Conservation (phyloP, 2,797 vertebrate species). For the Momotus momota region DNA sequence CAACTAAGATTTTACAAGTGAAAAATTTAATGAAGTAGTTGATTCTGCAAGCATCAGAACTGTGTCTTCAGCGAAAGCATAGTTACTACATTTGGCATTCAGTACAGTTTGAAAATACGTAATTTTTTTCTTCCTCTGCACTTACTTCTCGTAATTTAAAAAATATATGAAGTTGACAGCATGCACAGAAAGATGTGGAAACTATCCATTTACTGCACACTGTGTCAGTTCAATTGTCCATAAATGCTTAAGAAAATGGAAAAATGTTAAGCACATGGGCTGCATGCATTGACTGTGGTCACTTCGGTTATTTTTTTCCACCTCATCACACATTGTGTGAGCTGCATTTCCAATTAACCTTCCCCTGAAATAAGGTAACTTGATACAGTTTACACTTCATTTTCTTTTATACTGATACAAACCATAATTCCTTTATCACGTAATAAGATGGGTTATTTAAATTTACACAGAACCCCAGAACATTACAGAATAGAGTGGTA, state of each 20-base stretch:
- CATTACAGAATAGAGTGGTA: neutral
- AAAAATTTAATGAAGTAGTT: neutral
- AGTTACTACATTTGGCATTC: neutral
- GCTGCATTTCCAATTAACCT: slow-evolving; percentile 16
- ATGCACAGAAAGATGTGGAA: neutral
- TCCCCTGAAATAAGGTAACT: neutral
- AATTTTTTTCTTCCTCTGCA: neutral
- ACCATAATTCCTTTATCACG: neutral
- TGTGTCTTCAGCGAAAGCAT: neutral
- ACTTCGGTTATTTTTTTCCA: slow-evolving; percentile 23
- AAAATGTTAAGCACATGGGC: neutral
- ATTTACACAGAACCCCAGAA: neutral
- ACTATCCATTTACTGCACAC: neutral
- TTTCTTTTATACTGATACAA: neutral
- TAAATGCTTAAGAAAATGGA: slow-evolving; percentile 35
- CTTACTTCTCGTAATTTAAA: neutral
- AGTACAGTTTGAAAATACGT: neutral
- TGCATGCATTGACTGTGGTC: neutral
- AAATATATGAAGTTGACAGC: neutral
- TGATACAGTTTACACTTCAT: neutral
- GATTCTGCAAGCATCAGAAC: neutral
- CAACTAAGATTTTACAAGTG: neutral
- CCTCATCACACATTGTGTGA: slow-evolving; percentile 10
- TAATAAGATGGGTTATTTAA: neutral
- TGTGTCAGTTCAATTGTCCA: slow-evolving; percentile 23